Conservation (phyloP, 1,140 invertebrate genomes). For the Drosophila mayri region DNA sequence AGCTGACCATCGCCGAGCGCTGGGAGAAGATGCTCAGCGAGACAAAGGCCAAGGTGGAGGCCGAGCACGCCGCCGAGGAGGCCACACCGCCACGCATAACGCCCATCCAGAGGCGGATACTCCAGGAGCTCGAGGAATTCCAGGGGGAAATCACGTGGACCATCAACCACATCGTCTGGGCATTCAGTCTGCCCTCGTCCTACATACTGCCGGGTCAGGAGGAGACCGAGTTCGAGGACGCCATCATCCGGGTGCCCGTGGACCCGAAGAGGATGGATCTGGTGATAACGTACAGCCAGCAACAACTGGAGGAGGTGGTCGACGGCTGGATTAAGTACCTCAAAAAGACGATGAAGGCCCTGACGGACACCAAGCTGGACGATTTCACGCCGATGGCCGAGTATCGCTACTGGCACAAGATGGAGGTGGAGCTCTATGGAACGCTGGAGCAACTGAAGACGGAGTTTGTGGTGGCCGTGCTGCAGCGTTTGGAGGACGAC, state of each 20-base stretch:
- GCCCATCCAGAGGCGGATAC: conserved; percentile 65
- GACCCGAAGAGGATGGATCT: conserved; percentile 85
- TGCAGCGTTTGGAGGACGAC: conserved; percentile 71
- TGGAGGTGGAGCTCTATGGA: conserved; percentile 90
- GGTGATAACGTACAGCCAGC: conserved; percentile 85
- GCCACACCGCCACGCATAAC: conserved; percentile 56
- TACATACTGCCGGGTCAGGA: conserved; percentile 85
- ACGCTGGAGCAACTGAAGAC: conserved; percentile 93
- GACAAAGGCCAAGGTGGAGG: conserved; percentile 75
- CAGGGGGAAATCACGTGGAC: conserved; percentile 85
- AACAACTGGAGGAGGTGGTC: conserved; percentile 88
- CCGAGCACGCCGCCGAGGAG: conserved; percentile 62
- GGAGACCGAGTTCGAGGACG: conserved; percentile 85
- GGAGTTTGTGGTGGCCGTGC: conserved; percentile 88
- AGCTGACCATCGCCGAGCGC: conserved; percentile 71
- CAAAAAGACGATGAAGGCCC: conserved; percentile 86
- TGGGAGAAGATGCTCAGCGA: conserved; percentile 77
- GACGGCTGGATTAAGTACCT: conserved; percentile 89
- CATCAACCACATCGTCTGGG: conserved; percentile 88
- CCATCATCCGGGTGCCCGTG: conserved; percentile 85
- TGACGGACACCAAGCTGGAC: conserved; percentile 86
- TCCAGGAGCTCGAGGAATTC: conserved; percentile 75
- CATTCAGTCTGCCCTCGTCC: conserved; percentile 88
- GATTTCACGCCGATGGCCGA: conserved; percentile 92
- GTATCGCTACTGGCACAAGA: conserved; percentile 93